Percentiles rank a stretch among this genome's conserved stretches.
phyloP scores from a whole-genome alignment of 2,113 vertebrate species.

The Paedocypris sp. region DNA sequence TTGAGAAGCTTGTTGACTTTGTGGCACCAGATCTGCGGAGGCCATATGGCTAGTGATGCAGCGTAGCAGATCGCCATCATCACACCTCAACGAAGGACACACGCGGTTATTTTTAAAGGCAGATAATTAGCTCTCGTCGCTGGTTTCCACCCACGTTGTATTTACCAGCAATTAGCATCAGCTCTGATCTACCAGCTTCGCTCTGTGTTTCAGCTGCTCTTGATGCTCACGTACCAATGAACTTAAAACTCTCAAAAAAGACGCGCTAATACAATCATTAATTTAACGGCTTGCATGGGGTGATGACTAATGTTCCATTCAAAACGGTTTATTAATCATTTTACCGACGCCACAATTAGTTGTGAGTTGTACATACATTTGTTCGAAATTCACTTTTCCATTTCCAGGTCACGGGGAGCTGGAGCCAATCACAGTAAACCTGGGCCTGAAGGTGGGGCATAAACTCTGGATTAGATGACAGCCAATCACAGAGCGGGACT shows the following conservation, averaged over 20 bases:
- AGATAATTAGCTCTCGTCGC: not conserved
- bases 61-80: not conserved
- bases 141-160: not conserved
- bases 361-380: too few species aligned
- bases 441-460: too few species aligned
- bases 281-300: not conserved
- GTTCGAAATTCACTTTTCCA: too few species aligned
- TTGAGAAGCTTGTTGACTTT: not conserved
- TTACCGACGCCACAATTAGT: too few species aligned
- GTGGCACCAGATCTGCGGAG: not conserved
- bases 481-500: too few species aligned
- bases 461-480: too few species aligned
- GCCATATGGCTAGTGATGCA: not conserved
- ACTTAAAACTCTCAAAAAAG: not conserved
- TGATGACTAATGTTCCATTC: too few species aligned
- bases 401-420: too few species aligned
- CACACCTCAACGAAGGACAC: not conserved
- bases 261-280: not conserved
- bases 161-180: not conserved
- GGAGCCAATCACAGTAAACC: too few species aligned
- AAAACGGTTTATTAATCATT: too few species aligned
- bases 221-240: not conserved
- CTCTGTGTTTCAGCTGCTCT: not conserved
- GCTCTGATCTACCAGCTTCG: not conserved
- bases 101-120: not conserved